These are phyloP conservation scores for Megathymus violae DNA, from an alignment of 1,140 invertebrate genomes.

Conservation along the genomic window DNA sequence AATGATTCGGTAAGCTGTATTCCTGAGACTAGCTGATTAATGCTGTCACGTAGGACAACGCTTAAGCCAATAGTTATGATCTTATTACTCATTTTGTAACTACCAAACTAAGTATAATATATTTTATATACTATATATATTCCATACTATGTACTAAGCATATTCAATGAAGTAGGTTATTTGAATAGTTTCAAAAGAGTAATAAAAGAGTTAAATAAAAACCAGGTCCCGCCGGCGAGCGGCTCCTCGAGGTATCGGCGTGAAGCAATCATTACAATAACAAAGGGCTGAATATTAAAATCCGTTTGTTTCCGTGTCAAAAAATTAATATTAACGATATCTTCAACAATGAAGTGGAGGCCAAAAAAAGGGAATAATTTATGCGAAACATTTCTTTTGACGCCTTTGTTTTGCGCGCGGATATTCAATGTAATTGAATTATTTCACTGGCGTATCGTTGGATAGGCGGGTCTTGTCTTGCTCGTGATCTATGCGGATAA, in stretches of 20 bases:
- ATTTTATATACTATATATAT: no score
- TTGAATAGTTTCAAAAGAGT: neutral
- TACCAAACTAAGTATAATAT: neutral
- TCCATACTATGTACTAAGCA: no score
- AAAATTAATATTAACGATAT: constrained; percentile 79
- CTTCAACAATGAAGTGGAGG: constrained; percentile 63
- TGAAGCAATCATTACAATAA: constrained; percentile 63
- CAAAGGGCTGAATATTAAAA: constrained; percentile 70
- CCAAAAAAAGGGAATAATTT: constrained; percentile 66
- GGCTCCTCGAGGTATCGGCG: constrained; percentile 38
- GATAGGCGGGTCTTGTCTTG: constrained; percentile 13
- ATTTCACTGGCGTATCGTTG: constrained; percentile 43
- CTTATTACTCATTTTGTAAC: constrained; percentile 3
- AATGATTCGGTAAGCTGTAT: constrained; percentile 26
- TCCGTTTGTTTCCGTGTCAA: constrained; percentile 70
- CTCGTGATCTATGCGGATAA: constrained; percentile 22
- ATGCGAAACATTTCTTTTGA: constrained; percentile 73
- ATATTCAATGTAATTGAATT: constrained; percentile 71
- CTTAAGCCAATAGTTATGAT: constrained; percentile 18
- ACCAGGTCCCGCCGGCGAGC: constrained; percentile 18
- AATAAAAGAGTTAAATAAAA: constrained; percentile 18
- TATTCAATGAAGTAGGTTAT: neutral
- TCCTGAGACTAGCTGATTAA: constrained; percentile 13
- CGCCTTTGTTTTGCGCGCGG: constrained; percentile 63
- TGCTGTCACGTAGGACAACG: constrained; percentile 18